phyloP scores from a whole-genome alignment of 2,113 vertebrate genomes.

The Anser brachyrhynchus region DNA sequence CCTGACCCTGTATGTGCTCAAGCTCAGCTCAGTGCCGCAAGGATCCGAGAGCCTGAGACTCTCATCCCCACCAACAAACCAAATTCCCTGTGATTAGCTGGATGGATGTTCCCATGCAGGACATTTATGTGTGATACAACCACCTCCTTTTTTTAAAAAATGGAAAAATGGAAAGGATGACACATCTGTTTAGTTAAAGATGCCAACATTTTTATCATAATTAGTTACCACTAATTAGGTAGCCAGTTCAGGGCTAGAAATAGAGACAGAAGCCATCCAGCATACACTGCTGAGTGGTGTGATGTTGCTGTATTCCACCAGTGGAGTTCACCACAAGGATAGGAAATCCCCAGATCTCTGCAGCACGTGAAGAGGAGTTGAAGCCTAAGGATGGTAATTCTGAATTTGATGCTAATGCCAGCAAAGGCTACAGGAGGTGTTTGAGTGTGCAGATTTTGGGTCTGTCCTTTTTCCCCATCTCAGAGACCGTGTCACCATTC shows the following conservation, averaged over 20 bases:
- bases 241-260: not conserved
- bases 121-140: not conserved
- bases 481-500: not conserved
- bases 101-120: not conserved
- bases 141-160: not conserved
- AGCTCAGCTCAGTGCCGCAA: not conserved
- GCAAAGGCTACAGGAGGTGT: not conserved
- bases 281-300: not conserved
- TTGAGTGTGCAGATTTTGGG: not conserved
- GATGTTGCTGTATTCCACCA: not conserved
- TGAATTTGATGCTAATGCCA: not conserved
- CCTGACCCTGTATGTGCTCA: fast-evolving
- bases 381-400: not conserved
- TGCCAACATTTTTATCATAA: not conserved
- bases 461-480: not conserved
- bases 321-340: not conserved
- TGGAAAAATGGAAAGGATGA: not conserved
- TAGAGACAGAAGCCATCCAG: not conserved
- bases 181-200: conserved; percentile 7
- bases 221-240: conserved; percentile 15
- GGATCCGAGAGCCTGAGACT: not conserved
- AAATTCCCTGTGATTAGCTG: not conserved
- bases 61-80: not conserved
- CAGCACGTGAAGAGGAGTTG: not conserved
- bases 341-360: not conserved